Conservation (phyloP, 2,113 vertebrate species). For the Dicerorhinus sumatrensis region DNA sequence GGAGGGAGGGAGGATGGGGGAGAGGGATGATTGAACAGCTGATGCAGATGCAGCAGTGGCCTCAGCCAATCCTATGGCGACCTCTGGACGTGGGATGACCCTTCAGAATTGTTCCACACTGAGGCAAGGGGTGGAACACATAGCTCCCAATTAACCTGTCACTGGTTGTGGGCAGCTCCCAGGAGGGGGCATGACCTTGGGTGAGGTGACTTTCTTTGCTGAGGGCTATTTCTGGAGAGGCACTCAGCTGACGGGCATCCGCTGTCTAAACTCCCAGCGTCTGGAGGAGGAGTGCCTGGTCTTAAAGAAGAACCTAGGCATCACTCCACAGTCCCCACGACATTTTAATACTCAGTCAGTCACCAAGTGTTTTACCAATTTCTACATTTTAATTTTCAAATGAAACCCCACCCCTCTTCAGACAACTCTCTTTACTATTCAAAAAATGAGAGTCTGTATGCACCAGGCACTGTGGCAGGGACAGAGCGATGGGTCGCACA, state of each 20-base stretch:
- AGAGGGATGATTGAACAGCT: neutral
- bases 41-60: neutral
- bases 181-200: neutral
- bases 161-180: neutral
- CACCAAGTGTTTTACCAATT: neutral
- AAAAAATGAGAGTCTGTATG: neutral
- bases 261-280: neutral
- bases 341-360: neutral
- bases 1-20: neutral
- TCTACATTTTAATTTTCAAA: conserved; percentile 9
- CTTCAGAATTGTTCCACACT: neutral
- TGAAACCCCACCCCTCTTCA: neutral
- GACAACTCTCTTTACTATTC: neutral
- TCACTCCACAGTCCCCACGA: neutral
- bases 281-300: neutral
- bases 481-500: neutral
- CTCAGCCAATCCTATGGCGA: neutral
- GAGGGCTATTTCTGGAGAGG: neutral
- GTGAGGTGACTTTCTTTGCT: neutral
- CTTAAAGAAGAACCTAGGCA: neutral
- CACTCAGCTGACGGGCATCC: neutral
- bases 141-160: neutral
- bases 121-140: neutral
- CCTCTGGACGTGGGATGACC: neutral
- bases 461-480: neutral